Base-by-base conservation (phyloP, 1,140 invertebrate species). In the Cataglyphis hispanica region DNA sequence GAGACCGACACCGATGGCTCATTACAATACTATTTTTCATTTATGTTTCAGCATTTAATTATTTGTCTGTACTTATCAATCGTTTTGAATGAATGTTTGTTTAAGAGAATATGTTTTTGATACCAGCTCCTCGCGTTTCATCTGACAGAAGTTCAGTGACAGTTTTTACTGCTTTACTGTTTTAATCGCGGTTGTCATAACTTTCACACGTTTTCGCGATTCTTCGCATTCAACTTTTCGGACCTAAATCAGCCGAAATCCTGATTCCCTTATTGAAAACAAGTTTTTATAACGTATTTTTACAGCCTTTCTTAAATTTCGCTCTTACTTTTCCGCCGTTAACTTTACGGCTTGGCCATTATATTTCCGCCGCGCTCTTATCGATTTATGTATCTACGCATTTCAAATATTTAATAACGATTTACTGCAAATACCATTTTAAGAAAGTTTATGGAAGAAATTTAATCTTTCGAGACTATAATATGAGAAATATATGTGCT, bases 381-480 rank as follows among this genome's bases (percentile, higher is more conserved):
- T 77, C 40, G 37, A 25, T 31, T 58, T 64, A 10, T 31, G 74
- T 50, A n/a, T 50, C 46, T 50, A 50, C 25, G 50, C 64, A 86
- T 86, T 53, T 86, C 58, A 43, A 77, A 37, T 63, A 67, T 11
- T 31, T 63, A 46, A 58, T 74, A 25, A 37, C 81, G 75, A 87
- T 76, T 66, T 27, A 13, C 27, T 58, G 70, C 67, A 31, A 63
- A 27, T 58, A 74, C 77, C 63, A 50, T 16, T 11, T 11, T 11
- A 72, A 67, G 69, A 46, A 46, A 53, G 56, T 64, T 43, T 37
- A 37, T 43, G 34, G 22, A 87, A 84, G 86, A 84, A 88, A 87
- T 86, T 88, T 81, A 66, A 86, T 87, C 86, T 84, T 63, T 31
- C 22, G 53, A 50, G 72, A 25, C 77, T 53, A 27, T 56, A 37